Conservation (phyloP, 2,888 invertebrate genomes). For the Mechanitis messenoides region DNA sequence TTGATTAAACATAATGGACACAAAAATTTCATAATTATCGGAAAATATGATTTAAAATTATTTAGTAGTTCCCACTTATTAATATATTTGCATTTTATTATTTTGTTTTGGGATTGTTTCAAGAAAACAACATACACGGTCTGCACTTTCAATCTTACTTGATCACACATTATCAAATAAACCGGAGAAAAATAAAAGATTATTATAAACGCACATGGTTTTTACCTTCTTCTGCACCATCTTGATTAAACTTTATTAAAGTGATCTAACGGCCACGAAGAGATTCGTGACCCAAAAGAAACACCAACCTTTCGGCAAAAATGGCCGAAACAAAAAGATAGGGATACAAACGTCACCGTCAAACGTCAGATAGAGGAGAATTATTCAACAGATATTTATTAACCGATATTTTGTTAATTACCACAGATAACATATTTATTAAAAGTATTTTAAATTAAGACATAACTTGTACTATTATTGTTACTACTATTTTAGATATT, state of each 20-base stretch:
- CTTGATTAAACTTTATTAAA: slow-evolving; percentile 61
- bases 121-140: slow-evolving; percentile 38
- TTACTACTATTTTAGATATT: too few relatives aligned
- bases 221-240: slow-evolving; percentile 78
- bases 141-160: slow-evolving; percentile 36
- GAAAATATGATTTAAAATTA: slow-evolving; percentile 4
- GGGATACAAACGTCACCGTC: slow-evolving; percentile 20
- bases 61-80: not conserved
- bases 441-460: too few relatives aligned
- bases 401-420: not conserved
- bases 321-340: slow-evolving; percentile 72
- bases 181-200: slow-evolving; percentile 51
- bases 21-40: slow-evolving; percentile 5
- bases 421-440: not conserved
- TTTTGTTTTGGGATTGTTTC: slow-evolving; percentile 25
- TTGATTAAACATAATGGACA: not conserved
- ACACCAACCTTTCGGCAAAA: slow-evolving; percentile 71
- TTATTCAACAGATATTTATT: slow-evolving; percentile 1
- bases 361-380: slow-evolving; percentile 20
- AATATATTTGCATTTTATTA: not conserved
- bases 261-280: slow-evolving; percentile 72
- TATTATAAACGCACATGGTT: slow-evolving; percentile 64
- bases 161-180: slow-evolving; percentile 29
- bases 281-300: slow-evolving; percentile 69
- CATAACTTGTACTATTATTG: too few relatives aligned